Conservation (phyloP, 1,140 invertebrate genomes). For the Dysdera silvatica region DNA sequence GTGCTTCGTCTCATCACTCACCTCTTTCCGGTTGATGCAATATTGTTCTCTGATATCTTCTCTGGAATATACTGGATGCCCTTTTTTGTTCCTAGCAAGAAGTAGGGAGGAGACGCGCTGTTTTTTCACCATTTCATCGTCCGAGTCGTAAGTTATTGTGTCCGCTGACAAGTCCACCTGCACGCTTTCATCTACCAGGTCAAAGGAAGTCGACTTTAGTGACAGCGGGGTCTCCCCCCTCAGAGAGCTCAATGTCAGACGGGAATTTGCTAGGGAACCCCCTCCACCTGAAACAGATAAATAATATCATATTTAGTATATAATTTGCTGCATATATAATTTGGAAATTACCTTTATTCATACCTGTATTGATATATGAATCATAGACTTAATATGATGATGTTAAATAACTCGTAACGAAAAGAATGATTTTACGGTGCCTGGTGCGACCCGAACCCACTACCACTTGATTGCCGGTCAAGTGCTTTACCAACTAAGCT, state of each 20-base stretch:
- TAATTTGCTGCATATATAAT: too few species aligned
- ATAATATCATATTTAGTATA: neutral
- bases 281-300: neutral
- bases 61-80: slow-evolving; percentile 68
- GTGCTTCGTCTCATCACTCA: too few species aligned
- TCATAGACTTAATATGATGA: too few species aligned
- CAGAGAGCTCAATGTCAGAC: slow-evolving; percentile 24
- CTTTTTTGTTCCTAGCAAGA: slow-evolving; percentile 39
- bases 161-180: slow-evolving; percentile 35
- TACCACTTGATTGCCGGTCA: too few species aligned
- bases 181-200: slow-evolving; percentile 25
- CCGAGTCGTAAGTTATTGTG: slow-evolving; percentile 36
- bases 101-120: slow-evolving; percentile 19
- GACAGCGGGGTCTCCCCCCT: slow-evolving; percentile 21
- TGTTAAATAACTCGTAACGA: too few species aligned
- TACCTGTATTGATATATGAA: too few species aligned
- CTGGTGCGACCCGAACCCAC: too few species aligned
- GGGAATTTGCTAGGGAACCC: slow-evolving; percentile 24
- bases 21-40: slow-evolving; percentile 80
- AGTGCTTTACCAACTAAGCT: too few species aligned
- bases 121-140: slow-evolving; percentile 38
- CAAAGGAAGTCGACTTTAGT: slow-evolving; percentile 4
- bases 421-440: too few species aligned
- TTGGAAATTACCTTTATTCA: too few species aligned
- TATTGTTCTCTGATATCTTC: slow-evolving; percentile 83